Percentiles rank a stretch among this genome's conserved stretches.
phyloP scores from a whole-genome alignment of 2,113 vertebrate genomes.

The Dunckerocampus dactyliophorus region DNA sequence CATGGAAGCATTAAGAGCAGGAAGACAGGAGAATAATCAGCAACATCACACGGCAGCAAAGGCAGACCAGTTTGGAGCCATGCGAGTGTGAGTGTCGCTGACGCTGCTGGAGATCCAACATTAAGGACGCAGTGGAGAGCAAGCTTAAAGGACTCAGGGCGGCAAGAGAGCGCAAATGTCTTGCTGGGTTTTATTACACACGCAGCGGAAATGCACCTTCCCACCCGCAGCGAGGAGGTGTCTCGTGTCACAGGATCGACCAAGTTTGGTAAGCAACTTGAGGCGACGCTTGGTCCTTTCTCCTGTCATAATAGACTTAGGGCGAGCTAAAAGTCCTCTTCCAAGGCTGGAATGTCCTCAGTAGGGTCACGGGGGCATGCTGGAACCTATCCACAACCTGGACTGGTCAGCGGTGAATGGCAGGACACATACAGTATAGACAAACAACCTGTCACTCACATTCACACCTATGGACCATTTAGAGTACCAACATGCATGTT shows the following conservation, averaged over 20 bases:
- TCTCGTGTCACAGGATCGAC: constrained; percentile 14
- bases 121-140: constrained; percentile 23
- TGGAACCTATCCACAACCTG: no score
- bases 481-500: no score
- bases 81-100: constrained; percentile 14
- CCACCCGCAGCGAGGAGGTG: constrained; percentile 21
- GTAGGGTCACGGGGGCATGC: no score
- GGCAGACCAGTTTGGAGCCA: constrained; percentile 25
- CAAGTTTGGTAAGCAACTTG: constrained; percentile 1
- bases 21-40: neutral
- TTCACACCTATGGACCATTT: no score
- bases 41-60: constrained; percentile 23
- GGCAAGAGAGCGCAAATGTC: constrained; percentile 25
- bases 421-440: no score
- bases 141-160: neutral
- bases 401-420: no score
- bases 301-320: no score
- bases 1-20: constrained; percentile 33
- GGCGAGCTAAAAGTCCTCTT: no score
- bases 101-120: constrained; percentile 48
- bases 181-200: constrained; percentile 38
- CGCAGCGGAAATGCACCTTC: neutral
- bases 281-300: neutral
- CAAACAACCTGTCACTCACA: no score
- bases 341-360: no score